phyloP scores from a whole-genome alignment of 2,888 invertebrate species.

The Caenorhabditis sp. region DNA sequence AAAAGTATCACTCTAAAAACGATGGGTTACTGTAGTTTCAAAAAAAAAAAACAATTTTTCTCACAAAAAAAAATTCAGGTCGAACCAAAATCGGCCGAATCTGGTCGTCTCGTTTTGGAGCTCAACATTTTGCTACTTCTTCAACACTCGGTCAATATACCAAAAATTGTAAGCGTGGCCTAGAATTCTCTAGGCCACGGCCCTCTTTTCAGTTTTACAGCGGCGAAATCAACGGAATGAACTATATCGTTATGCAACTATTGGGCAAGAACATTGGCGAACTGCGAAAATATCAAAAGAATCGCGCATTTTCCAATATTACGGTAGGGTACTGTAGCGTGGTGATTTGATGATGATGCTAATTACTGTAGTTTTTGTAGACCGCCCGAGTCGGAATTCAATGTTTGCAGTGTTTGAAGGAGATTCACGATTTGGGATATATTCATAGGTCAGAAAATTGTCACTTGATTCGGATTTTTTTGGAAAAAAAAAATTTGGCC shows the following conservation, averaged over 20 bases:
- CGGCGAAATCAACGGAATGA: slow-evolving; percentile 50
- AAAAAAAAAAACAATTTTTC: too few relatives aligned
- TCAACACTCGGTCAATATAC: slow-evolving; percentile 43
- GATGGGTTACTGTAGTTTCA: too few relatives aligned
- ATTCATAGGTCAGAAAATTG: slow-evolving; percentile 47
- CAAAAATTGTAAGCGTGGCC: slow-evolving; percentile 44
- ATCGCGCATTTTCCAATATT: slow-evolving; percentile 1
- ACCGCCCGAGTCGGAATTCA: slow-evolving; percentile 53
- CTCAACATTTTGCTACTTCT: slow-evolving; percentile 52
- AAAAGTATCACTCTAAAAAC: too few relatives aligned
- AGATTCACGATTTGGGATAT: slow-evolving; percentile 59
- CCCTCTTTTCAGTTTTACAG: slow-evolving; percentile 51
- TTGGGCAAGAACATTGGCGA: slow-evolving; percentile 63
- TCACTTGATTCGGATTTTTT: not conserved
- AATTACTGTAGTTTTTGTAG: slow-evolving; percentile 8
- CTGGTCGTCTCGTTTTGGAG: slow-evolving; percentile 63
- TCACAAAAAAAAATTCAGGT: too few relatives aligned
- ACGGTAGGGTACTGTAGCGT: too few relatives aligned
- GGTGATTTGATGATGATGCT: not conserved
- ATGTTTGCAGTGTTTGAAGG: slow-evolving; percentile 51
- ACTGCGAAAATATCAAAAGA: slow-evolving; percentile 48
- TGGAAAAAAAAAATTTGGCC: not conserved
- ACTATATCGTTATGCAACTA: slow-evolving; percentile 67
- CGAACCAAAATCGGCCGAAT: slow-evolving; percentile 56
- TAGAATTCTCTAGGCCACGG: too few relatives aligned